Evolutionary conservation across 2,113 vertebrate species (phyloP).

Genomic region (Spea bombifrons): DNA sequence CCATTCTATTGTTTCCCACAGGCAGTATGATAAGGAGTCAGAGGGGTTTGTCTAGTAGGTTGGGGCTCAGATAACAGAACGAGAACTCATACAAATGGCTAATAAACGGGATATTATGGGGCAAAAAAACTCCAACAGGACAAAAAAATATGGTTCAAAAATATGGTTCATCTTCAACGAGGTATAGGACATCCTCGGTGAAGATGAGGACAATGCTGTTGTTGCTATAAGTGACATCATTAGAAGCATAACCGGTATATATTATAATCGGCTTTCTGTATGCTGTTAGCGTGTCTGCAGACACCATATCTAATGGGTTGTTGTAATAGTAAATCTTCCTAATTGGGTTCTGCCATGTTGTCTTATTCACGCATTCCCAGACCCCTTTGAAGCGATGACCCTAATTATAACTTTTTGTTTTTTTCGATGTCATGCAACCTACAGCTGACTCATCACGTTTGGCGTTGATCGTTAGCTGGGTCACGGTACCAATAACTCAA

Average conservation of each 20-base stretch:
- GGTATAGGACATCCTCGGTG: neutral
- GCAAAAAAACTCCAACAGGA: too few relatives aligned
- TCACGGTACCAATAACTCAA: slow-evolving; percentile 32
- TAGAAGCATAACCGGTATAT: neutral
- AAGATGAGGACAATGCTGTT: neutral
- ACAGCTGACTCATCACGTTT: neutral
- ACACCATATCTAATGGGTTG: slow-evolving; percentile 37
- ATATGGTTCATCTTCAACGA: too few relatives aligned
- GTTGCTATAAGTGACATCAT: neutral
- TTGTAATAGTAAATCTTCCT: slow-evolving; percentile 28
- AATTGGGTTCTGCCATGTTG: slow-evolving; percentile 29
- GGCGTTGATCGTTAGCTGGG: slow-evolving; percentile 6
- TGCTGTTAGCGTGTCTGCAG: slow-evolving; percentile 2
- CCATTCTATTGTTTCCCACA: too few relatives aligned
- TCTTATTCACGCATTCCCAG: slow-evolving; percentile 38
- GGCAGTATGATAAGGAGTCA: too few relatives aligned
- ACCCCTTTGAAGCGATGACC: slow-evolving; percentile 40
- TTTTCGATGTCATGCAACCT: neutral
- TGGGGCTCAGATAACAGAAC: too few relatives aligned
- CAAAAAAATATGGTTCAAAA: too few relatives aligned
- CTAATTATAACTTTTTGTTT: neutral
- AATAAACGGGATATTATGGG: too few relatives aligned
- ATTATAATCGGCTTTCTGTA: neutral
- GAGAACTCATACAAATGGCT: too few relatives aligned
- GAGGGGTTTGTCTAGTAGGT: too few relatives aligned